A percentile compares a stretch with the other conserved stretches of the same genome.
Evolutionary conservation across 2,888 invertebrate species (phyloP).

Genomic region (Eurytoma californica): DNA sequence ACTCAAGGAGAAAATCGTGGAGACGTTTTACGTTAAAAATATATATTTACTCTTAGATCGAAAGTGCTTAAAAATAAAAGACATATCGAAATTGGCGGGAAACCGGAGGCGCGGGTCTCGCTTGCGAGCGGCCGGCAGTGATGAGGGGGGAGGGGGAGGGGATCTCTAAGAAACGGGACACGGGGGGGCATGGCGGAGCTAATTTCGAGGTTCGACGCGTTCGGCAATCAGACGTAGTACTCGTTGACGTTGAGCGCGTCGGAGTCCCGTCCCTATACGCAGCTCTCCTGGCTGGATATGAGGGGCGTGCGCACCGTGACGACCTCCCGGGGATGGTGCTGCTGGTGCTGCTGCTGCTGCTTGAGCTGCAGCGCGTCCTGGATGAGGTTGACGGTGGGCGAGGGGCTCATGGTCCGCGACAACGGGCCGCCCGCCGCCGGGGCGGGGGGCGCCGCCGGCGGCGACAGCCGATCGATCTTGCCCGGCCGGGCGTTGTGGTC

Average conservation of each 20-base stretch:
- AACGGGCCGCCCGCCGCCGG: slow-evolving; percentile 55
- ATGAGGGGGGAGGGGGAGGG: neutral
- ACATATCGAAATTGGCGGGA: too few species aligned
- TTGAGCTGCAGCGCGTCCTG: slow-evolving; percentile 58
- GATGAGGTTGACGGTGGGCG: slow-evolving; percentile 53
- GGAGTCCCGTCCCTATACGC: slow-evolving; percentile 73
- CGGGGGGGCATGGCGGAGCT: neutral
- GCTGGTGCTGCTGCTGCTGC: slow-evolving; percentile 60
- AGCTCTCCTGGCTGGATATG: slow-evolving; percentile 73
- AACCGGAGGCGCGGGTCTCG: too few species aligned
- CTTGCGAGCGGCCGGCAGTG: neutral
- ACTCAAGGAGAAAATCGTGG: too few species aligned
- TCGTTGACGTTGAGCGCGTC: slow-evolving; percentile 74
- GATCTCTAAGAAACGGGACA: neutral
- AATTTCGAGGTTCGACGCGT: slow-evolving; percentile 61
- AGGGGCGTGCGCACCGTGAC: slow-evolving; percentile 73
- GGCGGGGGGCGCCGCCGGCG: slow-evolving; percentile 55
- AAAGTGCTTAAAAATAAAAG: too few species aligned
- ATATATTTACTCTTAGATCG: too few species aligned
- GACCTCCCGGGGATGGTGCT: slow-evolving; percentile 71
- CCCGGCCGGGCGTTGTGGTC: slow-evolving; percentile 80
- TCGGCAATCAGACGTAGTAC: slow-evolving; percentile 72
- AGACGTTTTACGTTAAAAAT: too few species aligned
- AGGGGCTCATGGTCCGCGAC: slow-evolving; percentile 56
- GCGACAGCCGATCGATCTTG: slow-evolving; percentile 58